These are phyloP conservation scores for Sebastes iracundus DNA, from an alignment of 2,797 vertebrate genomes.

Conservation along the genomic window DNA sequence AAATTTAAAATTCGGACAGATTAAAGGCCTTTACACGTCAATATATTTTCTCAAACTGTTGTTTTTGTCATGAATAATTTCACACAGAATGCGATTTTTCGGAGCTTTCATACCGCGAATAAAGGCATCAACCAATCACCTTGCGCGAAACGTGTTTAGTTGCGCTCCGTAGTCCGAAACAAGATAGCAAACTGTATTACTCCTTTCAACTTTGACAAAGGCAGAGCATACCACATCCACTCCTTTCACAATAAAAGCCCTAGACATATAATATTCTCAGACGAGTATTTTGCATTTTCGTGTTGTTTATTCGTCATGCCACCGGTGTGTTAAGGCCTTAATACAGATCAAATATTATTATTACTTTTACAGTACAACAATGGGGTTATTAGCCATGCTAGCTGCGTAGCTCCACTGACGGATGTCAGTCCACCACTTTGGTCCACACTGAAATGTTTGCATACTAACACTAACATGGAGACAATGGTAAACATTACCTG, in stretches of 20 bases:
- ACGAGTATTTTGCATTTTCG: no score
- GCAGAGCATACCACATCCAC: no score
- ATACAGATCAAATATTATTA: no score
- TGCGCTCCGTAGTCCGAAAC: neutral
- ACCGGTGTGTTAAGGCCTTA: no score
- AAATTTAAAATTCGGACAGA: neutral
- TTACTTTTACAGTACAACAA: no score
- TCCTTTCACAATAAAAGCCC: neutral
- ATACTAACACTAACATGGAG: neutral
- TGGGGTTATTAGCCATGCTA: no score
- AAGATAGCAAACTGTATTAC: neutral
- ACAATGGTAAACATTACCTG: neutral
- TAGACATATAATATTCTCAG: neutral
- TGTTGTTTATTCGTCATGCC: fast-evolving
- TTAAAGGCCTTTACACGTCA: no score
- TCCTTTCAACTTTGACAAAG: neutral
- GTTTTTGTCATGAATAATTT: neutral
- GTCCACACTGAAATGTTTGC: neutral
- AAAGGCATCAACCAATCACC: no score
- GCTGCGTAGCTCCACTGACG: neutral
- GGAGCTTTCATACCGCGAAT: fast-evolving
- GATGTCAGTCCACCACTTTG: neutral
- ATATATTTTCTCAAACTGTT: neutral
- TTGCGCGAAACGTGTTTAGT: fast-evolving
- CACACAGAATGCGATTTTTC: neutral